Conservation (phyloP, 2,113 vertebrate genomes). For the Halcyon senegalensis region DNA sequence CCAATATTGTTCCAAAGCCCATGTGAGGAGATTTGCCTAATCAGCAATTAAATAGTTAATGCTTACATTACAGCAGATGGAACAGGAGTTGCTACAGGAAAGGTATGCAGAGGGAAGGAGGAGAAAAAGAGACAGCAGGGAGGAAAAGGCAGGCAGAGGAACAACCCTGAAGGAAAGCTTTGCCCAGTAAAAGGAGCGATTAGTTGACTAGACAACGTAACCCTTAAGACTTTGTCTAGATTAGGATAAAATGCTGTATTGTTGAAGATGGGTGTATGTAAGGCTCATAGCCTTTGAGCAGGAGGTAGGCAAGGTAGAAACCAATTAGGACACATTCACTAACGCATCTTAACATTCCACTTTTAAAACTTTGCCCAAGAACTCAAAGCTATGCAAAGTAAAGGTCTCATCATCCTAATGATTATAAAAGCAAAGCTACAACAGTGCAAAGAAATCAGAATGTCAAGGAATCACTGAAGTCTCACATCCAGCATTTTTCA, state of each 20-base stretch:
- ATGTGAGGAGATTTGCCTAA: constrained; percentile 26
- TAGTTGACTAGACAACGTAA: constrained; percentile 4
- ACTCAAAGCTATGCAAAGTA: constrained; percentile 36
- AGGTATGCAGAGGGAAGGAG: constrained; percentile 46
- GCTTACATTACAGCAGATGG: constrained; percentile 38
- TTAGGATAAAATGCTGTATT: constrained; percentile 36
- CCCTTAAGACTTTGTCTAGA: constrained; percentile 53
- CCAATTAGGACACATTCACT: constrained; percentile 7
- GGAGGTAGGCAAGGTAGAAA: not conserved
- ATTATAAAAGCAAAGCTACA: not conserved
- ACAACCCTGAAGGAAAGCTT: constrained; percentile 19
- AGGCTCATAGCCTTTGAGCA: not conserved
- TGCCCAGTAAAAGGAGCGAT: not conserved
- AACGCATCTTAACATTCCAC: not conserved
- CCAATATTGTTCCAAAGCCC: not conserved
- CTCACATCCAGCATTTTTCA: not conserved
- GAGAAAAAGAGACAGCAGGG: constrained; percentile 32
- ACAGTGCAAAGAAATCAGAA: not conserved
- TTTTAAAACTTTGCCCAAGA: constrained; percentile 9
- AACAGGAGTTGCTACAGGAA: constrained; percentile 54
- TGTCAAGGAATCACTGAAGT: not conserved
- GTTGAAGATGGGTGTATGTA: not conserved
- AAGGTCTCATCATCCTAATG: constrained; percentile 3
- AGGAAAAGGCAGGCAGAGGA: constrained; percentile 1
- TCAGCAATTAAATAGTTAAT: constrained; percentile 65